Percentiles rank a stretch among this genome's conserved stretches.
Conservation (phyloP, 2,888 invertebrate species). For the Cerceris ruficornis region DNA sequence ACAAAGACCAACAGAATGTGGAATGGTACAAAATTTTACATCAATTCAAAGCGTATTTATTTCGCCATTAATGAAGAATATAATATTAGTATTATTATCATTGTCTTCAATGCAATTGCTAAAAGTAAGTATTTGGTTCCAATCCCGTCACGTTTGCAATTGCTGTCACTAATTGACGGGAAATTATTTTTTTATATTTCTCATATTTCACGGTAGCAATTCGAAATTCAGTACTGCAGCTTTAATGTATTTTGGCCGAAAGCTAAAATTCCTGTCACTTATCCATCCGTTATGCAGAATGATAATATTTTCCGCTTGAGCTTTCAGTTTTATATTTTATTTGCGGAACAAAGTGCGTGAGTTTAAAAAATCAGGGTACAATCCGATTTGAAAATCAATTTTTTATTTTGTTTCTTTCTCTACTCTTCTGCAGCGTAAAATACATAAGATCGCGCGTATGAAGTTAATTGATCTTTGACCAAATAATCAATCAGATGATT, state of each 20-base stretch:
- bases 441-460: not conserved
- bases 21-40: not conserved
- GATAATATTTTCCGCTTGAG: constrained; percentile 8
- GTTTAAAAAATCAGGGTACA: not conserved
- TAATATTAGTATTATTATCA: constrained; percentile 21
- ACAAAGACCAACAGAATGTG: not conserved
- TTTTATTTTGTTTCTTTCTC: not conserved
- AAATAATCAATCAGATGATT: not conserved
- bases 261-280: too few species aligned
- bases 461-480: not conserved
- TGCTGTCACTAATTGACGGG: constrained; percentile 40
- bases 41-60: constrained; percentile 19
- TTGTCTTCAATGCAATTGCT: constrained; percentile 24
- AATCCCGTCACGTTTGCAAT: constrained; percentile 18
- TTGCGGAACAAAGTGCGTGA: not conserved
- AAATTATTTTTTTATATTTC: constrained; percentile 29
- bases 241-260: constrained; percentile 7
- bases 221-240: not conserved
- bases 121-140: constrained; percentile 28
- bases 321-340: not conserved
- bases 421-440: not conserved
- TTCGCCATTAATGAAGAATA: not conserved
- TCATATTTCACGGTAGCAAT: not conserved
- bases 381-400: not conserved
- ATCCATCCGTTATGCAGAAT: constrained; percentile 25